phyloP scores from a whole-genome alignment of 2,113 vertebrate species.

The Fulica atra region DNA sequence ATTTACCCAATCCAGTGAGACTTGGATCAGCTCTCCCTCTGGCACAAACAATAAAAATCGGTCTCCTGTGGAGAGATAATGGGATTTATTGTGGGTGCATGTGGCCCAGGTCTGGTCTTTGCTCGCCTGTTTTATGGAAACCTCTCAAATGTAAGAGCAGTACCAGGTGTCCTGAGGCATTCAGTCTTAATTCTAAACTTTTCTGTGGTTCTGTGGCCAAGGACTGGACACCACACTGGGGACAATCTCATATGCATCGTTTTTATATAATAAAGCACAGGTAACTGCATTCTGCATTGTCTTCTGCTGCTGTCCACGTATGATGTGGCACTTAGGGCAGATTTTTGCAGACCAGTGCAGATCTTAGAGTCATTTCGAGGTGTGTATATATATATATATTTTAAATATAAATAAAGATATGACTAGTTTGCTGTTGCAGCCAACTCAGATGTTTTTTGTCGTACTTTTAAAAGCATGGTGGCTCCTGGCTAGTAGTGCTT shows the following conservation, averaged over 20 bases:
- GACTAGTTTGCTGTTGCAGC: neutral
- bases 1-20: neutral
- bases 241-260: rapidly evolving
- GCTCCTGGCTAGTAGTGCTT: neutral
- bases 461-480: neutral
- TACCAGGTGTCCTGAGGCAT: neutral
- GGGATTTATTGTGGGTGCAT: neutral
- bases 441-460: neutral
- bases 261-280: neutral
- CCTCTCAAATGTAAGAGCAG: neutral
- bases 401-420: neutral
- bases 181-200: neutral
- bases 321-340: rapidly evolving
- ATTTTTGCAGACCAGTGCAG: neutral
- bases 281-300: rapidly evolving
- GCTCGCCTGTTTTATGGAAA: neutral
- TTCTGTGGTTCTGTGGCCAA: neutral
- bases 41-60: neutral
- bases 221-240: neutral
- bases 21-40: neutral
- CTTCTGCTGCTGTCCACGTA: rapidly evolving
- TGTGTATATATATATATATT: neutral
- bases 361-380: neutral
- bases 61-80: neutral
- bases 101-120: neutral